Base-by-base conservation (phyloP, 2,113 vertebrate species). In the Zingel zingel region DNA sequence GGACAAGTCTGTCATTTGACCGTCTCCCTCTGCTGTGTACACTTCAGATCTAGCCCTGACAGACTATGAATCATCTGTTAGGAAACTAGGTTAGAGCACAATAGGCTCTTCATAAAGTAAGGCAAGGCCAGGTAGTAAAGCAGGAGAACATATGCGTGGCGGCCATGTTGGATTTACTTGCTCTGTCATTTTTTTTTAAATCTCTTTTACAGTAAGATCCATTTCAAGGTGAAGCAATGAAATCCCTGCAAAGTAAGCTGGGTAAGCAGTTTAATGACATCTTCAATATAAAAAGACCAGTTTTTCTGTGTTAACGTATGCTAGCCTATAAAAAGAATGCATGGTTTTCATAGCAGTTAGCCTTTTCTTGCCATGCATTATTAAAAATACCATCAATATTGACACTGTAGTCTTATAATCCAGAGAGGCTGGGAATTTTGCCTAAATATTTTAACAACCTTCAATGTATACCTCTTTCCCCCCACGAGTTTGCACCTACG, bases 1-100 rank as follows among this genome's bases (percentile, higher is more conserved):
- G 87, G 83, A 92, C 86, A 71, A 82, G 88, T 82, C 88, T 90
- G 91, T 94, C 89, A 93, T 94, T 87, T 85, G 92, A 93, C 84
- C 90, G 86, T 89, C 89, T 91, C 73, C 79, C 74, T 83, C 36
- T 36, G 75, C 91, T 90, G 89, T 88, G 80, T 90, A 88, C 86
- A 84, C 90, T 90, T 93, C 89, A 88, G 76, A 86, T 89, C 80
- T 59, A 30, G 70, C 36, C 76, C 69, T 87, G 90, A 92, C 91
- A 92, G 89, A 86, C 89, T 74, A 86, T 93, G 92, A 93, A 89
- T 94, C 91, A 92, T 90, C 81, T 86, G 88, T 77, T 83, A 71
- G 84, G 81, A 93, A 94, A 93, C 85, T 92, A 82, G 94, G 93
- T 93, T 94, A 90, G 78, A 90, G 82, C 79, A 94, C 93, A 94